Conservation (phyloP, 2,113 vertebrate species). For the Morone saxatilis region DNA sequence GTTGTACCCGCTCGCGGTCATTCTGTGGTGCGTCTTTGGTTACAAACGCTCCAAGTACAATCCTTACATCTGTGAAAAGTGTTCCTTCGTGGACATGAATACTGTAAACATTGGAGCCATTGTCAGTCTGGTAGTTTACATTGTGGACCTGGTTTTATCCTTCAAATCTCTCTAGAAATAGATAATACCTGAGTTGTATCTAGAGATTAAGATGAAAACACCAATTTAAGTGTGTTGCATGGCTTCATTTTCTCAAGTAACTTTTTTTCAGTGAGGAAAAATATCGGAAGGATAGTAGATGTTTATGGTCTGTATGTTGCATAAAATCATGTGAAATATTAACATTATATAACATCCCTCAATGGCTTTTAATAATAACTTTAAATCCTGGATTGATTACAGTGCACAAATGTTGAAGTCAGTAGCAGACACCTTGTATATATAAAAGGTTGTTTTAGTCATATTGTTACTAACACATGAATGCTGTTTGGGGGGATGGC, state of each 20-base stretch:
- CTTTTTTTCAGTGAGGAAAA: neutral
- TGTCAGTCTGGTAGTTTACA: slow-evolving; percentile 84
- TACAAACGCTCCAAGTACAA: slow-evolving; percentile 52
- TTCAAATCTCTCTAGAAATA: slow-evolving; percentile 41
- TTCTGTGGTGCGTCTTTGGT: slow-evolving; percentile 82
- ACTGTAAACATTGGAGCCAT: slow-evolving; percentile 77
- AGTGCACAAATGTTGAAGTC: neutral
- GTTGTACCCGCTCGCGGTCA: slow-evolving; percentile 77
- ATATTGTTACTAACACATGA: neutral
- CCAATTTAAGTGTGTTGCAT: neutral
- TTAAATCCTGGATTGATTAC: neutral
- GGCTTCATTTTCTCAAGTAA: neutral
- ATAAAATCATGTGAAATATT: neutral
- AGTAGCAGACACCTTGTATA: too few relatives aligned
- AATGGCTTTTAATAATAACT: neutral
- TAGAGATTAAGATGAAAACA: neutral
- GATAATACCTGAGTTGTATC: too few relatives aligned
- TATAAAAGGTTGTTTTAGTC: neutral
- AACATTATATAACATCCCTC: neutral
- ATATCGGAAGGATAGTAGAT: neutral
- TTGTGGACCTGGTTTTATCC: slow-evolving; percentile 81
- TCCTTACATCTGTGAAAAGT: slow-evolving; percentile 26
- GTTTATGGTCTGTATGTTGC: neutral
- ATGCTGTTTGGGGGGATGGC: neutral
- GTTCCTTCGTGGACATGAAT: slow-evolving; percentile 47